Base-by-base conservation (phyloP, 2,113 vertebrate species). In the Calyptomena viridis region DNA sequence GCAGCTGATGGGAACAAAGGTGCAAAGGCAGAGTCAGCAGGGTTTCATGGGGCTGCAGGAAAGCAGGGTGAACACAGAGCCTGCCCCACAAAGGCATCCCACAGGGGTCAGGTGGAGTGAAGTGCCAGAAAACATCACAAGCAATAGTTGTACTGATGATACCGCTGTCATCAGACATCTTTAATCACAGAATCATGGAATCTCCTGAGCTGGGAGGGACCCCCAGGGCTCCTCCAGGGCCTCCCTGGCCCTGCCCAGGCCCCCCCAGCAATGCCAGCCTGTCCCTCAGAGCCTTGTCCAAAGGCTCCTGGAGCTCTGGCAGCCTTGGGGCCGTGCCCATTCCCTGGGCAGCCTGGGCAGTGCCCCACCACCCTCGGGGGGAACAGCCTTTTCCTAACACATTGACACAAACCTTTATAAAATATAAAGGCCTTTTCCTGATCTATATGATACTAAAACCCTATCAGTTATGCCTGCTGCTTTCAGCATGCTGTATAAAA, bases 1-100 rank as follows among this genome's bases (percentile, higher is more conserved):
- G 89, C 99, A 99, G 88, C 99, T 99, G 8, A 8, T 2, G 16
- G 21, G 40, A 20, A 60, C 69, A 95, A 85, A 24, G 30, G 2
- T 8, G 31, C 17, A 10, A 7, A 31, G 60, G 31, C 22, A 8
- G 55, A 67, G 16, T 3, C 35, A 7, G 4, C 40, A 68, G 59
- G 5, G 20, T n/a, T 47, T n/a, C 30, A 68, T 1, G 9, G 44
- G 52, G 25, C 68, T 53, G 46, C 50, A 81, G 13, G 23, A 40
- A 35, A 8, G 3, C 15, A 28, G 20, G 14, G 46, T 7, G 6
- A 7, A 35, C 1, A 8, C 0, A 2, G 20, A 33, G 5, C 3
- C 19, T 44, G 66, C 18, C 31, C 24, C 5, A 6, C 37, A 56
- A 42, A 52, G 82, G 27, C 39, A 66, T 37, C 4, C 11, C 49